Conservation (phyloP, 2,888 invertebrate species). For the Calliopum simillimum region DNA sequence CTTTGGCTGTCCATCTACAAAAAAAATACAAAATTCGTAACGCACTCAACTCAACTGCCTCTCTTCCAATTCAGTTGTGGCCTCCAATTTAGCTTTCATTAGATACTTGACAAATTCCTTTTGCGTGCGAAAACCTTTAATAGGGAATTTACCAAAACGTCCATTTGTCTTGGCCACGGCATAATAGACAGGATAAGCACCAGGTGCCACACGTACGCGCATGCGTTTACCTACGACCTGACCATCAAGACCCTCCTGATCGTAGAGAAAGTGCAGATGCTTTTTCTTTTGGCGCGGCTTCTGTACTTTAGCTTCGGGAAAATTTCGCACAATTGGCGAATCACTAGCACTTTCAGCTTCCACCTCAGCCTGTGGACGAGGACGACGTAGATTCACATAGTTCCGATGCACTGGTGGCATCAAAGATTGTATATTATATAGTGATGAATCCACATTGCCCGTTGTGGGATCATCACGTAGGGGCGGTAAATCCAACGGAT, state of each 20-base stretch:
- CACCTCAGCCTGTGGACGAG: conserved; percentile 45
- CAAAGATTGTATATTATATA: conserved; percentile 59
- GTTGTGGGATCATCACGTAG: conserved; percentile 42
- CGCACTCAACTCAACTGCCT: too few relatives aligned
- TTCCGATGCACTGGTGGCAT: conserved; percentile 45
- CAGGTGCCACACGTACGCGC: conserved; percentile 59
- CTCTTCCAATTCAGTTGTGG: too few relatives aligned
- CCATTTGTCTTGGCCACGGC: conserved; percentile 62
- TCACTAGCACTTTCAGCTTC: conserved; percentile 34
- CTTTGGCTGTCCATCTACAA: too few relatives aligned
- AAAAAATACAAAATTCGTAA: too few relatives aligned
- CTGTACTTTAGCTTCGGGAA: conserved; percentile 42
- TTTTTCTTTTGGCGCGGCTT: conserved; percentile 41
- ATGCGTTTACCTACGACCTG: conserved; percentile 47
- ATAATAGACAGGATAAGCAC: conserved; percentile 63
- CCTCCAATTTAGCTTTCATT: conserved; percentile 53
- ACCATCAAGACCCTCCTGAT: conserved; percentile 45
- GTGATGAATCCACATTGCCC: conserved; percentile 55
- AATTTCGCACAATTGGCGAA: conserved; percentile 50
- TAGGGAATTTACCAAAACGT: conserved; percentile 61
- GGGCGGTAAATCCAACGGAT: conserved; percentile 57
- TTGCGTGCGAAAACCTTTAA: conserved; percentile 59
- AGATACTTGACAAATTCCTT: conserved; percentile 60
- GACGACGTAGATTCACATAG: conserved; percentile 54
- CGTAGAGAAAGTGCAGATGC: conserved; percentile 56